A percentile compares a stretch with the other conserved stretches of the same genome.
Conservation (phyloP, 2,888 invertebrate genomes). For the Operophtera brumata region DNA sequence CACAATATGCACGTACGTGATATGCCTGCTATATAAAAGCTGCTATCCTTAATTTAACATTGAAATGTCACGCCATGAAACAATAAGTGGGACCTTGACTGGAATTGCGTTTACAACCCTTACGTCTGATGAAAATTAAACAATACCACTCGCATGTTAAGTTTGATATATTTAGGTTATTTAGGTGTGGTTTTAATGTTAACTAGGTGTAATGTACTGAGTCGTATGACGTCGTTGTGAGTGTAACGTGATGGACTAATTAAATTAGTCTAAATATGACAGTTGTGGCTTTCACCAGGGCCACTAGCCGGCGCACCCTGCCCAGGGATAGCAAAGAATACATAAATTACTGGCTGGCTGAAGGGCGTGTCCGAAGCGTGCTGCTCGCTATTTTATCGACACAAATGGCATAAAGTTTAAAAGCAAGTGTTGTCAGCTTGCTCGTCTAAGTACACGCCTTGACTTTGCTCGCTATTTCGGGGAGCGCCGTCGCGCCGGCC, state of each 20-base stretch:
- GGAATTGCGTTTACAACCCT: conserved; percentile 35
- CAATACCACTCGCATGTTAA: conserved; percentile 22
- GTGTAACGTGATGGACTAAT: conserved; percentile 31
- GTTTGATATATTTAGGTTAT: conserved; percentile 30
- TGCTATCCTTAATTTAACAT: conserved; percentile 31
- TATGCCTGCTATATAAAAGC: conserved; percentile 44
- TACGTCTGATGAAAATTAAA: conserved; percentile 26
- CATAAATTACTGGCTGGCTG: background rate
- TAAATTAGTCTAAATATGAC: conserved; percentile 45
- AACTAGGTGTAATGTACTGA: conserved; percentile 17
- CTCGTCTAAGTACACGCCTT: conserved; percentile 65
- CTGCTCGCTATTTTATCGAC: conserved; percentile 21
- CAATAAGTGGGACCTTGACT: conserved; percentile 33
- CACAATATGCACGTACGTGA: conserved; percentile 53
- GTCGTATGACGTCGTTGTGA: conserved; percentile 12
- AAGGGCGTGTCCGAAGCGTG: conserved; percentile 43
- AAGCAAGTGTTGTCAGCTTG: conserved; percentile 42
- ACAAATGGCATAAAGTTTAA: conserved; percentile 33
- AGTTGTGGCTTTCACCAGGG: conserved; percentile 37
- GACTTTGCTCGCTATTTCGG: conserved; percentile 78
- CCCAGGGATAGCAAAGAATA: conserved; percentile 1
- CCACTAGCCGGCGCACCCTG: conserved; percentile 39
- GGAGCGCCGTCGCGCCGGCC: conserved; percentile 63
- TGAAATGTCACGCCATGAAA: conserved; percentile 31
- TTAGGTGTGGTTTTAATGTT: conserved; percentile 24